Evolutionary conservation across 2,113 vertebrate species (phyloP).

Genomic region (Muntiacus muntjak): DNA sequence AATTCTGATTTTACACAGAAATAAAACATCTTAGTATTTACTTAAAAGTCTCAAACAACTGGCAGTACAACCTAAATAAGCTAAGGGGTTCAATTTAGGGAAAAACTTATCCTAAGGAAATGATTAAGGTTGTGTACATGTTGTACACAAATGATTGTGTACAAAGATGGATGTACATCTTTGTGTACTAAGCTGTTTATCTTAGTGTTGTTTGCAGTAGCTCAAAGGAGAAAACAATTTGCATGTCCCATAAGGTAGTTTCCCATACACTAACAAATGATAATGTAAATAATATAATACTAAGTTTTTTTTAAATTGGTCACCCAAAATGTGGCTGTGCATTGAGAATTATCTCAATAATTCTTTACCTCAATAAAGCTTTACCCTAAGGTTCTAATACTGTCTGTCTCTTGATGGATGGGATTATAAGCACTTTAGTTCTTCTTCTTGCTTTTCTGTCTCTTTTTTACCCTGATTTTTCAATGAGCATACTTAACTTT

Average conservation of each 20-base stretch:
- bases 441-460: neutral
- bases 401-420: neutral
- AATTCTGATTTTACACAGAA: neutral
- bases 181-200: neutral
- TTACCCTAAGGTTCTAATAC: neutral
- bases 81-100: neutral
- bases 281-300: neutral
- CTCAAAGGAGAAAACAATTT: neutral
- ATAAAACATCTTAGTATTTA: slow-evolving; percentile 3
- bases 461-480: neutral
- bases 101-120: neutral
- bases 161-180: neutral
- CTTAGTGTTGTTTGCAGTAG: neutral
- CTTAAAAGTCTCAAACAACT: neutral
- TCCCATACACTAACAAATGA: neutral
- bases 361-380: neutral
- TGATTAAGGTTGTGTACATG: neutral
- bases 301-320: neutral
- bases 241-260: neutral
- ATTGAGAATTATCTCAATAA: neutral
- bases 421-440: neutral
- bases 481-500: slow-evolving; percentile 11
- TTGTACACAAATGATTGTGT: neutral
- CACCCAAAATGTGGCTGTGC: neutral
- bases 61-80: neutral